A percentile compares a stretch with the other conserved stretches of the same genome.
These are phyloP conservation scores for Penelope pileata DNA, from an alignment of 2,113 vertebrate species.

Conservation along the genomic window DNA sequence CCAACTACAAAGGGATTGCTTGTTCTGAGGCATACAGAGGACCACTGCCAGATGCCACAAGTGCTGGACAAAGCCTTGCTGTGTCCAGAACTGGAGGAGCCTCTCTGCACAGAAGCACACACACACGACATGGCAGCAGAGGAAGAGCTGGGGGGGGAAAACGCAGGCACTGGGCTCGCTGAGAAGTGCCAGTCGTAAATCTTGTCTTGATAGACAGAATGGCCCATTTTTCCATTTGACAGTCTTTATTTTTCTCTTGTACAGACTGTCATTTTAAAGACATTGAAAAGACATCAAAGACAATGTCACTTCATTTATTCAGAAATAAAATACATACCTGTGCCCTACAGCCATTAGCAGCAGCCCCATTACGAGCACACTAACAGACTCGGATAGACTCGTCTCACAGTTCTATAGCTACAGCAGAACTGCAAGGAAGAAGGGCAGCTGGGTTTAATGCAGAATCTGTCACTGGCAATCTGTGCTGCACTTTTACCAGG, in stretches of 20 bases:
- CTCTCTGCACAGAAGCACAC: background rate
- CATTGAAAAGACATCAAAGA: background rate
- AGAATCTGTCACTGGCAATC: background rate
- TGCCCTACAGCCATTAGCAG: background rate
- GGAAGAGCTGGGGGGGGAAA: background rate
- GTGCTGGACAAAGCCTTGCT: background rate
- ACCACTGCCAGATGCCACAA: background rate
- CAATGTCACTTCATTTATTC: background rate
- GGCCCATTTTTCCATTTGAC: background rate
- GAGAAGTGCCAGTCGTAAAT: rapidly evolving
- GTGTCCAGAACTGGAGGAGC: background rate
- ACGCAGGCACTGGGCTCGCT: too few species aligned
- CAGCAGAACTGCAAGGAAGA: background rate
- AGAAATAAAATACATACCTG: background rate
- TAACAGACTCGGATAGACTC: background rate
- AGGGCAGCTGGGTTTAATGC: background rate
- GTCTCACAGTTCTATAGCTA: background rate
- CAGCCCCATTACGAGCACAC: background rate
- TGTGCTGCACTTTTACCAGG: background rate
- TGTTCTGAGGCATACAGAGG: background rate
- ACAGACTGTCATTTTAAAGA: background rate
- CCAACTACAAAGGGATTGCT: rapidly evolving
- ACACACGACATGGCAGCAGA: background rate
- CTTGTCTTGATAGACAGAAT: background rate
- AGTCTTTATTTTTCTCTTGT: background rate